Base-by-base conservation (phyloP, 2,888 invertebrate species). In the Acleris cristana region DNA sequence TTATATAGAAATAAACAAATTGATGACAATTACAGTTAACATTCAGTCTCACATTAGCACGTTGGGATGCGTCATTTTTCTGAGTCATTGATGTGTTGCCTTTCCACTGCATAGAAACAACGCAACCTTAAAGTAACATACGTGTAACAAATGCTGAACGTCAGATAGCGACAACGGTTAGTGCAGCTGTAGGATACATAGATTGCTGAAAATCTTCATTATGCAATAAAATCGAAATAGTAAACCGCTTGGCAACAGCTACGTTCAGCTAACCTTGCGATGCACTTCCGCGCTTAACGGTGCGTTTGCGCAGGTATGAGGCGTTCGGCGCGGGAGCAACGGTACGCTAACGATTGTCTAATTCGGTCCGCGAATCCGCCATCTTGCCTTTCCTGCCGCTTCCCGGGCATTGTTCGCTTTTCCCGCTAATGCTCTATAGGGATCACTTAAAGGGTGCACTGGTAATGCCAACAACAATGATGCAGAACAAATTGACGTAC, bases 341-440 rank as follows among this genome's bases (percentile, higher is more conserved):
- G 85, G 77, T 78, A 84, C 76, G 74, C 76, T 80, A 79, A 48
- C 76, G 81, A 78, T 79, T 79, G 79, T 72, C 83, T 85, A 84
- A 85, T 82, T 86, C 77, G 65, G 82, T 83, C 76, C 75, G 65
- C 65, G 69, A 69, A 60, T 69, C 70, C 65, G 72, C 76, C 74
- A 72, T 76, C 74, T 76, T 74, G 71, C 70, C 64, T 58, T 65
- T 64, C 72, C 71, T 59, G 63, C 57, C 19, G 40, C 19, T 45
- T 58, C 70, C 59, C 69, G 44, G 49, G 48, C 55, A 71, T 68
- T 67, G 70, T 71, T 71, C 45, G 66, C 66, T 71, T 75, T 72
- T 70, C 74, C 72, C 55, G 57, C 57, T 34, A 49, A 40, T 40
- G 40, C 3, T 14, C 40, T 40, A 14, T 40, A 30, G 30, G 44